Evolutionary conservation across 2,113 vertebrate species (phyloP).

Genomic region (Pteruthius melanotis): DNA sequence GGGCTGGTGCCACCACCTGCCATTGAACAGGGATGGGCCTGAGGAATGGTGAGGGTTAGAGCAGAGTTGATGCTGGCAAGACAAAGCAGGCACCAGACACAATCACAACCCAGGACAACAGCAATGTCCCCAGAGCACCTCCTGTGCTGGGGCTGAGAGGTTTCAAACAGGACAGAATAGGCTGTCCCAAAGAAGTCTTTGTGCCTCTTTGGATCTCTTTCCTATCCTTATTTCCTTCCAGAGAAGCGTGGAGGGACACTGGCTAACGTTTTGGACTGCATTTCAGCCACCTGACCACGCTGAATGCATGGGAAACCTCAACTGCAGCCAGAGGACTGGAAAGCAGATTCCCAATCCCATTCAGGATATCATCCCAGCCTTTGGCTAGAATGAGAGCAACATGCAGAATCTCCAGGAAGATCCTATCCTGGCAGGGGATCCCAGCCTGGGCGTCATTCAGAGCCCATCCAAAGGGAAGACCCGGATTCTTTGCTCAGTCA

Average conservation of each 20-base stretch:
- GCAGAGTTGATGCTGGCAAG: neutral
- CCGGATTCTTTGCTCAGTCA: neutral
- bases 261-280: neutral
- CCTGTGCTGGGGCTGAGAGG: neutral
- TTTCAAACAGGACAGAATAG: neutral
- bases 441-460: neutral
- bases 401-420: neutral
- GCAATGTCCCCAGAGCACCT: neutral
- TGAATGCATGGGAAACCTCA: neutral
- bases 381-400: neutral
- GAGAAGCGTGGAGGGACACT: neutral
- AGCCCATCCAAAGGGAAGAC: conserved; percentile 2
- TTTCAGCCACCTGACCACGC: conserved; percentile 7
- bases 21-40: neutral
- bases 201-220: neutral
- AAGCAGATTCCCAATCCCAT: neutral
- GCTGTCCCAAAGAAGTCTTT: neutral
- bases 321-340: neutral
- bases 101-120: neutral
- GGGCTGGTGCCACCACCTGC: neutral
- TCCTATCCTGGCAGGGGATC: neutral
- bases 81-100: neutral
- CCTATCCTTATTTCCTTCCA: neutral
- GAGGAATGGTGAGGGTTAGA: neutral
- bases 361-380: neutral